phyloP scores from a whole-genome alignment of 2,797 vertebrate genomes.

The Hybognathus amarus region DNA sequence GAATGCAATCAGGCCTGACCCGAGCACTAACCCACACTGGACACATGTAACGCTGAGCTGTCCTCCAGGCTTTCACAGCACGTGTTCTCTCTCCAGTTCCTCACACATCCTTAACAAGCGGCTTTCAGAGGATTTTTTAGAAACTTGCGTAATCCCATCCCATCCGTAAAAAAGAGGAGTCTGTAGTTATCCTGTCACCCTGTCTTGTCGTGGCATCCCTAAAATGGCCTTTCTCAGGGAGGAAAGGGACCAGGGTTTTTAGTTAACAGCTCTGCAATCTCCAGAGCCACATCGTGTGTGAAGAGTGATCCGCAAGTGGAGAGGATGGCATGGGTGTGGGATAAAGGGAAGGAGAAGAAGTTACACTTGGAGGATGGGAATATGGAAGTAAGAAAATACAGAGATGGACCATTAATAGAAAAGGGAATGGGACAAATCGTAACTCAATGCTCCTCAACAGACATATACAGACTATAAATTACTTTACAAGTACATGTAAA shows the following conservation, averaged over 20 bases:
- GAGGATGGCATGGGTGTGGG: conserved; percentile 8
- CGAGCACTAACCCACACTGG: conserved; percentile 33
- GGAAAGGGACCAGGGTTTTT: conserved; percentile 64
- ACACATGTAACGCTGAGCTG: conserved; percentile 38
- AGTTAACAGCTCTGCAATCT: conserved; percentile 68
- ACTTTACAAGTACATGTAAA: no score
- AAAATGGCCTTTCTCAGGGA: conserved; percentile 52
- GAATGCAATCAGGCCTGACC: conserved; percentile 50
- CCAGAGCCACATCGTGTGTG: conserved; percentile 68
- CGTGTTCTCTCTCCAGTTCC: conserved; percentile 29
- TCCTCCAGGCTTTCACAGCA: conserved; percentile 10
- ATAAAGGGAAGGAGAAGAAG: conserved; percentile 8
- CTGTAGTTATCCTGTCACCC: conserved; percentile 62
- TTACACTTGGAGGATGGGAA: neutral
- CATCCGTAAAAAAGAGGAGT: conserved; percentile 31
- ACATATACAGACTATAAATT: no score
- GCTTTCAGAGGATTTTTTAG: conserved; percentile 47
- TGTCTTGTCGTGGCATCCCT: conserved; percentile 53
- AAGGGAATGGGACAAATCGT: no score
- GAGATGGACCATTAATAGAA: neutral
- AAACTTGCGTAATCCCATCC: conserved; percentile 45
- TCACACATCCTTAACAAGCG: conserved; percentile 35
- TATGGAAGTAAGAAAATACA: no score
- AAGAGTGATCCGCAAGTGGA: conserved; percentile 29
- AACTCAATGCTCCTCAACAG: no score